These are phyloP conservation scores for Kryptolebias marmoratus DNA, from an alignment of 2,113 vertebrate genomes.

Conservation along the genomic window DNA sequence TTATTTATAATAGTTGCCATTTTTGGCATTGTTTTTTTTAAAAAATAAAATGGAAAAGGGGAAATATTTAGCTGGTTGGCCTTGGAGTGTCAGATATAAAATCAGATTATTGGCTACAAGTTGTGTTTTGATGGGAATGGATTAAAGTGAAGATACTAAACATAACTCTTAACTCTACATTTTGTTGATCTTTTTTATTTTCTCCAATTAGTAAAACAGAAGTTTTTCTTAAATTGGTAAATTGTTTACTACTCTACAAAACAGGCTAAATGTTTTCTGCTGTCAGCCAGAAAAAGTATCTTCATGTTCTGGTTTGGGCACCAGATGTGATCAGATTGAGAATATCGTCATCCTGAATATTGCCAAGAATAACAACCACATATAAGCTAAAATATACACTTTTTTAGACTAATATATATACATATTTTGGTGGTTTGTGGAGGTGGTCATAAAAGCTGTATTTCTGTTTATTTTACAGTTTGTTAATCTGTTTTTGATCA, in stretches of 20 bases:
- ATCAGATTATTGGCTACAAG: not conserved
- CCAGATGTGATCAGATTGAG: not conserved
- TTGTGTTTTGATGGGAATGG: not conserved
- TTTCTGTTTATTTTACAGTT: no score
- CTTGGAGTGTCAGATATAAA: no score
- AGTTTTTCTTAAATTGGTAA: not conserved
- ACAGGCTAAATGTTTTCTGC: not conserved
- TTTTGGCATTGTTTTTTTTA: not conserved
- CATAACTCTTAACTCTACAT: no score
- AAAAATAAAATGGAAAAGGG: no score
- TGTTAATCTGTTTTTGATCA: no score
- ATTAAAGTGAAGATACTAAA: not conserved
- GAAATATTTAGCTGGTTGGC: not conserved
- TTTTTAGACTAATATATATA: not conserved
- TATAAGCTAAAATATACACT: not conserved
- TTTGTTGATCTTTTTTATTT: no score
- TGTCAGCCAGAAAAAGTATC: not conserved
- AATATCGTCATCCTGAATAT: no score
- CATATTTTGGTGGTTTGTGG: no score
- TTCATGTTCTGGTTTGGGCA: not conserved
- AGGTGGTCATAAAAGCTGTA: no score
- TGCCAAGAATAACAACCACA: not conserved
- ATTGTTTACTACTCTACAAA: not conserved
- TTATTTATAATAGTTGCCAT: not conserved
- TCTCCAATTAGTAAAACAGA: no score